Evolutionary conservation across 2,888 invertebrate species (phyloP).

Genomic region (Petrolisthes manimaculis): DNA sequence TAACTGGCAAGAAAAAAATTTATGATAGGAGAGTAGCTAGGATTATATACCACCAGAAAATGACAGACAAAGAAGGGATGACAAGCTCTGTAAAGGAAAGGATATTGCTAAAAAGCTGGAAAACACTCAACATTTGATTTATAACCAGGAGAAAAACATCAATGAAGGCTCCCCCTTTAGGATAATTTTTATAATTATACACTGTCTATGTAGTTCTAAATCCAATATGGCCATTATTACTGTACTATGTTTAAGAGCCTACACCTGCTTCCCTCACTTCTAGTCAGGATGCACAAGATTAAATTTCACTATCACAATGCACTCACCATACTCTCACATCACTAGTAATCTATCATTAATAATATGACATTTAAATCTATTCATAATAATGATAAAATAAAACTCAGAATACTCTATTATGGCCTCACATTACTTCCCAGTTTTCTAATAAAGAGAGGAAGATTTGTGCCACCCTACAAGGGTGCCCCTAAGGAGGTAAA

Average conservation of each 20-base stretch:
- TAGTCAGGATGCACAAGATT: constrained; percentile 20
- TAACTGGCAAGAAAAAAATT: too few species aligned
- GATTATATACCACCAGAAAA: too few species aligned
- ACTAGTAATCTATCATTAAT: neutral
- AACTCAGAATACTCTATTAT: neutral
- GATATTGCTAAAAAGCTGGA: too few species aligned
- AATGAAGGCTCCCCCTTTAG: too few species aligned
- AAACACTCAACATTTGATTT: too few species aligned
- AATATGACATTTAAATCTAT: constrained; percentile 21
- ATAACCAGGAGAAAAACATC: too few species aligned
- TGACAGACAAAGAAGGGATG: too few species aligned
- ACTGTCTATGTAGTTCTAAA: too few species aligned
- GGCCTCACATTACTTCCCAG: neutral
- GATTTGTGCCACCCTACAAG: neutral
- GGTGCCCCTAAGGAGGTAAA: neutral
- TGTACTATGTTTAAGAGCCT: neutral
- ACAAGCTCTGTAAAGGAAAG: too few species aligned
- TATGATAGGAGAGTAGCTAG: too few species aligned
- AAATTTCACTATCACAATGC: constrained; percentile 23
- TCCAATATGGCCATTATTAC: too few species aligned
- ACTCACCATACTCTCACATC: constrained; percentile 9
- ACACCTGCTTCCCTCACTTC: constrained; percentile 9
- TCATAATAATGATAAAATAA: constrained; percentile 1
- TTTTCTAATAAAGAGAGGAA: neutral
- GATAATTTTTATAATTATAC: too few species aligned